These are phyloP conservation scores for Euura lappo DNA, from an alignment of 1,140 invertebrate species.

Conservation along the genomic window DNA sequence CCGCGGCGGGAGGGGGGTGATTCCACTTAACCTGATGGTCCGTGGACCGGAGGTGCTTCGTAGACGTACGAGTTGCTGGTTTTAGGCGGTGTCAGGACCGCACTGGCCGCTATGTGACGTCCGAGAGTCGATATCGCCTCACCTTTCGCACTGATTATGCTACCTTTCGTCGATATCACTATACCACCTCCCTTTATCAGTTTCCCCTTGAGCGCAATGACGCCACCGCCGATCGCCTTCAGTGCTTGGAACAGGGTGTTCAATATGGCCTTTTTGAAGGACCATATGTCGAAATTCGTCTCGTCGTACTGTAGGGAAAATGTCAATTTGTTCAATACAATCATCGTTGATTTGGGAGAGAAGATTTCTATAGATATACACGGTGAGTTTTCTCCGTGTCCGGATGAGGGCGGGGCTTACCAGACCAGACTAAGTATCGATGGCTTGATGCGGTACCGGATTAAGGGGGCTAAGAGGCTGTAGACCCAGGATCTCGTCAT, in stretches of 20 bases:
- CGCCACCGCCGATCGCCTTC: slow-evolving; percentile 83
- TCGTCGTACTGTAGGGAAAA: slow-evolving; percentile 52
- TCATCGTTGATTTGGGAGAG: no score
- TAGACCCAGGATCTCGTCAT: no score
- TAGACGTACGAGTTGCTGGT: slow-evolving; percentile 36
- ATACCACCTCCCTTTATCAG: slow-evolving; percentile 83
- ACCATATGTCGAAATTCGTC: slow-evolving; percentile 73
- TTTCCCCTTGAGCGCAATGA: slow-evolving; percentile 83
- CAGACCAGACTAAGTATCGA: no score
- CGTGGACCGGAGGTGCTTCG: slow-evolving; percentile 13
- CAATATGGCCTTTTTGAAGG: slow-evolving; percentile 80
- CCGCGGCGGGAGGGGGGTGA: no score
- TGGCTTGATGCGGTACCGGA: no score
- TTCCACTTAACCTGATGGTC: neutral
- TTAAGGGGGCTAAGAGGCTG: no score
- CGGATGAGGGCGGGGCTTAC: no score
- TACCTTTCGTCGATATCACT: slow-evolving; percentile 74
- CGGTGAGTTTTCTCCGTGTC: no score
- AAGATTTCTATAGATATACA: no score
- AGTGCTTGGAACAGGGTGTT: slow-evolving; percentile 82
- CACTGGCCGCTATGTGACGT: slow-evolving; percentile 75
- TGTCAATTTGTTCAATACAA: no score
- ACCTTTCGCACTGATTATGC: slow-evolving; percentile 72
- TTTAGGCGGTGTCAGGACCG: slow-evolving; percentile 65
- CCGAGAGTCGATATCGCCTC: slow-evolving; percentile 79